Conservation (phyloP, 2,888 invertebrate genomes). For the Ametastegia equiseti region DNA sequence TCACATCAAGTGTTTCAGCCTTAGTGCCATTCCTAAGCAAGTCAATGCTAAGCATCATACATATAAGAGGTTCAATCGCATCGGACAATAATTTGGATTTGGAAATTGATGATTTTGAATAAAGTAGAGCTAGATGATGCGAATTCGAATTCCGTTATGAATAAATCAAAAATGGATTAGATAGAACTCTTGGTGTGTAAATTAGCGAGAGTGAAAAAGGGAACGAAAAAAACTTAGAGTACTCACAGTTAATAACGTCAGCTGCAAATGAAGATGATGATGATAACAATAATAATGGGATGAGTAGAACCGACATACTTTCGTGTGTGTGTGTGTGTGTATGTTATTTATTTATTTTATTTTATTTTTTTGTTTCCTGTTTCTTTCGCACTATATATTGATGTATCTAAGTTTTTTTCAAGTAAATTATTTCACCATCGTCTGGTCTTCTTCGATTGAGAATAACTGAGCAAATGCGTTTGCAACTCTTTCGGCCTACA, state of each 20-base stretch:
- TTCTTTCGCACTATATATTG: not conserved
- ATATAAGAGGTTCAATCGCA: too few relatives aligned
- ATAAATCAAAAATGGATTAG: too few relatives aligned
- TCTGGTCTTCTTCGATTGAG: constrained; percentile 31
- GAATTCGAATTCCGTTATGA: too few relatives aligned
- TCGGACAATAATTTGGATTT: too few relatives aligned
- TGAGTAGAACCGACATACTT: not conserved
- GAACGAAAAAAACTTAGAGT: not conserved
- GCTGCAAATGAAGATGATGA: not conserved
- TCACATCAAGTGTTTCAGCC: too few relatives aligned
- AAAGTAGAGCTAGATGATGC: too few relatives aligned
- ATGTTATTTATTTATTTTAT: not conserved
- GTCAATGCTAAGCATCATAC: too few relatives aligned
- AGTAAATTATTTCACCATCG: not conserved
- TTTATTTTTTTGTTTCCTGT: not conserved
- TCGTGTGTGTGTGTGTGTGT: not conserved
- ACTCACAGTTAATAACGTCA: not conserved
- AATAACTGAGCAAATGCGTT: constrained; percentile 36
- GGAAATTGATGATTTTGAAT: too few relatives aligned
- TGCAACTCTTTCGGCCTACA: not conserved
- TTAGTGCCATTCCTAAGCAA: too few relatives aligned
- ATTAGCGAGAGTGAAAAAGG: too few relatives aligned
- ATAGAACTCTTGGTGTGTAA: too few relatives aligned
- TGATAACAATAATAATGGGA: too few relatives aligned
- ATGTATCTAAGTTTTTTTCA: not conserved